Evolutionary conservation across 1,140 invertebrate genomes (phyloP), one percentile per base, ranked within the genome.

Genomic region (Drosophila lacertosa): DNA sequence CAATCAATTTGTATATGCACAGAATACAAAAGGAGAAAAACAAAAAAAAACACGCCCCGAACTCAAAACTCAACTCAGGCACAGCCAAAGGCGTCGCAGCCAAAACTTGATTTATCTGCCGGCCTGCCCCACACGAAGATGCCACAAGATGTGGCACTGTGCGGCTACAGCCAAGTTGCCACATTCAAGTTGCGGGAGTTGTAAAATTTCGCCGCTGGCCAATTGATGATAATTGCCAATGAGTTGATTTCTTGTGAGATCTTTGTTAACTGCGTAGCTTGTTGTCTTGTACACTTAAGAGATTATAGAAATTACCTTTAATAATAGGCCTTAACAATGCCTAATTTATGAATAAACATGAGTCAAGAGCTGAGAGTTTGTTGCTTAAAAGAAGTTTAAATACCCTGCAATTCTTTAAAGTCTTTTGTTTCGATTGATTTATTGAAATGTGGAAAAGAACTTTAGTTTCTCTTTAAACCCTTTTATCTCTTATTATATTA

Each of bases 1-100:
- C 20, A 60, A 60, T 67, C 69, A 67, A 62, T 75, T 73, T 75
- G 20, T 67, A 60, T 29, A n/a, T n/a, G n/a, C n/a, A 42, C 63
- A 42, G 55, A 51, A 59, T 16, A 40, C 10, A 60, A 48, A 60
- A 24, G 11, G 20, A 20, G 13, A 29, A 13, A 53, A 18, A 22
- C 11, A 51, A 32, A 26, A 26, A 16, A 26, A 13, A 53, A 26
- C 70, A 51, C 58, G 42, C 57, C 64, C 65, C 50, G 45, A n/a
- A 33, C 18, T 2, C 18, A 26, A 24, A 13, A 15, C 39, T 53
- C 24, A 55, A 29, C 9, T 40, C 15, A 54, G 51, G 13, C 51
- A 51, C 26, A 44, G 10, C 58, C 42, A 26, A 48, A 64, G 66
- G 66, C 66, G 66, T 69, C 50, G 26, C 26, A 62, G 37, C 51